A percentile compares a stretch with the other conserved stretches of the same genome.
Conservation (phyloP, 23 tunicate species). For the Halocynthia roretzi region DNA sequence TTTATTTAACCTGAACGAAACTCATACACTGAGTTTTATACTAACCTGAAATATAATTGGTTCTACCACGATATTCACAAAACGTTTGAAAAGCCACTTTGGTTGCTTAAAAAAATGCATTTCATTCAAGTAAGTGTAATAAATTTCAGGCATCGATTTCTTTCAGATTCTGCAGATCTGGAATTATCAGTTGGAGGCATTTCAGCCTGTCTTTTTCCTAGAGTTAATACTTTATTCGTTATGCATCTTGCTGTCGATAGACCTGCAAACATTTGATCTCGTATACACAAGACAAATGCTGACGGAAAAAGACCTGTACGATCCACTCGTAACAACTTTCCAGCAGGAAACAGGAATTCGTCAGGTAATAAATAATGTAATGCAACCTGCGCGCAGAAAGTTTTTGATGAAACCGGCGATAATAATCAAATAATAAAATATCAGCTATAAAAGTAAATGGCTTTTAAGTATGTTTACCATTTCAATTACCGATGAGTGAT, state of each 20-base stretch:
- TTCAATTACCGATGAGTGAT: too few relatives aligned
- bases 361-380: slow-evolving; percentile 28
- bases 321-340: slow-evolving; percentile 23
- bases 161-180: slow-evolving; percentile 60
- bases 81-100: too few relatives aligned
- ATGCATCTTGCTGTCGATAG: slow-evolving; percentile 28
- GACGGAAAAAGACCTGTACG: slow-evolving; percentile 32
- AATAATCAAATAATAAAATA: too few relatives aligned
- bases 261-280: slow-evolving; percentile 41
- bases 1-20: neutral
- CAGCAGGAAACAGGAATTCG: slow-evolving; percentile 75
- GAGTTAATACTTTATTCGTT: slow-evolving; percentile 39
- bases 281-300: slow-evolving; percentile 35
- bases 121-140: neutral
- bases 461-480: too few relatives aligned
- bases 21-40: neutral
- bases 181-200: slow-evolving; percentile 72
- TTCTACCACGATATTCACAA: neutral
- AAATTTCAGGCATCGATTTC: neutral
- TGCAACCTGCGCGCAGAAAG: too few relatives aligned
- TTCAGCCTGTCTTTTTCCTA: slow-evolving; percentile 61
- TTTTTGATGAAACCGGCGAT: too few relatives aligned
- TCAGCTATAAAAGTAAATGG: too few relatives aligned
- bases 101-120: too few relatives aligned
- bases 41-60: neutral